These are phyloP conservation scores for Drosophila ohnishii DNA, from an alignment of 1,140 invertebrate genomes.

Conservation along the genomic window DNA sequence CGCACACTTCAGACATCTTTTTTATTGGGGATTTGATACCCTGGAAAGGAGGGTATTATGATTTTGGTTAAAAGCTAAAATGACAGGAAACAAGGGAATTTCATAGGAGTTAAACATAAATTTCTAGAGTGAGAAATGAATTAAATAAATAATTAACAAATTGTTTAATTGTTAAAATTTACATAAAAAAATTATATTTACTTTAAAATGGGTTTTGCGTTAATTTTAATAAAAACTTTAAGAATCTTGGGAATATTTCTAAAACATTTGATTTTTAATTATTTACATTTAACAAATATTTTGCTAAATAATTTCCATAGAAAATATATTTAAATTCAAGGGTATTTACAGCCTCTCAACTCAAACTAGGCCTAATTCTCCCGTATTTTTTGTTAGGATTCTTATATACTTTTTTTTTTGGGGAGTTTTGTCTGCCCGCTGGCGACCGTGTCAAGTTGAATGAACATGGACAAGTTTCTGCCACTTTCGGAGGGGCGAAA, in stretches of 20 bases:
- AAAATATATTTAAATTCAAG: background rate
- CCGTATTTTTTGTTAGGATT: conserved; percentile 13
- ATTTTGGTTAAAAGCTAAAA: background rate
- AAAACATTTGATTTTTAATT: background rate
- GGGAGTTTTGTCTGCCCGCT: conserved; percentile 36
- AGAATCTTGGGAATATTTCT: background rate
- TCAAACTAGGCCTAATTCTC: conserved; percentile 2
- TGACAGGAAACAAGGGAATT: background rate
- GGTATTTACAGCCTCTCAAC: background rate
- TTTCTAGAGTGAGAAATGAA: no score
- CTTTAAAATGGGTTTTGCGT: no score
- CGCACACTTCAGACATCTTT: conserved; percentile 20
- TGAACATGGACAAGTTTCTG: conserved; percentile 75
- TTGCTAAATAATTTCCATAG: background rate
- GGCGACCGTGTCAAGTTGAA: conserved; percentile 73
- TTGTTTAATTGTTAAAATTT: no score
- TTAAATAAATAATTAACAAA: no score
- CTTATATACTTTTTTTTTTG: conserved; percentile 20
- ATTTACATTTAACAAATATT: background rate
- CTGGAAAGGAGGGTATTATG: background rate
- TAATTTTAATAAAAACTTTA: no score
- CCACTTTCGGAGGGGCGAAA: conserved; percentile 62
- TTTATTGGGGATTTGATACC: conserved; percentile 14
- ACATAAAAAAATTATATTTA: no score
- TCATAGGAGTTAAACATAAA: background rate